Evolutionary conservation across 2,797 vertebrate genomes (phyloP).

Genomic region (Echeneis naucrates): DNA sequence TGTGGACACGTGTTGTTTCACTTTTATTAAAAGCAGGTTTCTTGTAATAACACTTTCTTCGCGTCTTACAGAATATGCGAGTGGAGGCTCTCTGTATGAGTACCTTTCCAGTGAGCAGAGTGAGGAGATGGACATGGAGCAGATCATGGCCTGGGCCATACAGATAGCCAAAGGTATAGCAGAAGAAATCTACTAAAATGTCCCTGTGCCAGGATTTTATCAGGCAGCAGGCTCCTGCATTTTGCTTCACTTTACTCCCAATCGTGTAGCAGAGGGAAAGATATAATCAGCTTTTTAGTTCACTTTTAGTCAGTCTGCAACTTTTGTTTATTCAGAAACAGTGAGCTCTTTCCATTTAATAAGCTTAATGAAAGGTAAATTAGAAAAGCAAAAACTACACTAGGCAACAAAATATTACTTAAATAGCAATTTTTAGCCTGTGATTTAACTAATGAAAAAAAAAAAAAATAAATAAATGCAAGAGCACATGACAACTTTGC

Average conservation of each 20-base stretch:
- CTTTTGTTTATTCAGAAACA: not conserved
- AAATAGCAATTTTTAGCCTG: not conserved
- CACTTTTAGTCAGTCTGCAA: not conserved
- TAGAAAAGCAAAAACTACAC: not conserved
- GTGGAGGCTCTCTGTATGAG: constrained; percentile 94
- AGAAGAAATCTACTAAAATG: not conserved
- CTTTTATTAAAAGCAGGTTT: not conserved
- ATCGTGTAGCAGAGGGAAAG: not conserved
- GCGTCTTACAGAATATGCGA: constrained; percentile 90
- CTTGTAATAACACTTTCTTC: not conserved
- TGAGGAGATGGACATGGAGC: constrained; percentile 98
- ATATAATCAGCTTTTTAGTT: constrained; percentile 15
- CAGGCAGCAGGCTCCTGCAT: not conserved
- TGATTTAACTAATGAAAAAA: not conserved
- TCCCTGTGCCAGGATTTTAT: not conserved
- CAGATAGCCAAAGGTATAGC: constrained; percentile 96
- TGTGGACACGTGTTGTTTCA: not conserved
- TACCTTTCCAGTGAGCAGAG: constrained; percentile 97
- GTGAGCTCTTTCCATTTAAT: not conserved
- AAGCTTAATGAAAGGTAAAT: too few relatives aligned
- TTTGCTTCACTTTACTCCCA: not conserved
- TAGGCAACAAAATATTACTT: not conserved
- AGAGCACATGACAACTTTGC: not conserved
- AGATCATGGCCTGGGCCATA: constrained; percentile 97
- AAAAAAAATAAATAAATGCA: too few relatives aligned